Evolutionary conservation across 2,113 vertebrate species (phyloP), one percentile per base, ranked within the genome.

Genomic region (Paracanthobrama guichenoti): DNA sequence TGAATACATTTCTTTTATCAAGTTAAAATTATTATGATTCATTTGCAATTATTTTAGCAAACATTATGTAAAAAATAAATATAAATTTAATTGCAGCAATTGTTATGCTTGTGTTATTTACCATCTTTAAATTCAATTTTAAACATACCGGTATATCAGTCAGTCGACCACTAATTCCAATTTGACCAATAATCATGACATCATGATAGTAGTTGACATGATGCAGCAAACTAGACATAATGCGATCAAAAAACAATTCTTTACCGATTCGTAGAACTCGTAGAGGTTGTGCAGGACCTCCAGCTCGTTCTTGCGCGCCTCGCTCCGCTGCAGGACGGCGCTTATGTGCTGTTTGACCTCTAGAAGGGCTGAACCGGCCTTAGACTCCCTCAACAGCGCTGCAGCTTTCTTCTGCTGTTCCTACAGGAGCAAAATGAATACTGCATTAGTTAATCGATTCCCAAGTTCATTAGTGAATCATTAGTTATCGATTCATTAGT

Each of bases 261-360:
- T 91, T 92, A 96, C 94, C 11, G 89, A 94, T 86, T 95, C 93
- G 31, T 94, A 94, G 90, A 95, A 94, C 87, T 94, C 93, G 35
- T 94, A 93, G 22, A 94, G 90, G 85, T 91, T 93, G 75, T 87
- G 86, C 24, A 95, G 86, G n/a, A 92, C 87, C 57, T 95, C 93
- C 50, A 95, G 90, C 1, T 93, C 91, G 0, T 57, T 76, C 79
- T 90, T 94, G 82, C 92, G 91, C 39, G 74, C 86, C 87, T 94
- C 93, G 4, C 90, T 90, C 82, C 89, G 87, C 87, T 88, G 89
- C 10, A 92, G 86, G 67, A 93, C 57, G 20, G 90, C 88, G 66
- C 86, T 90, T 83, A 94, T 90, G 82, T 93, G 89, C 79, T 93
- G 91, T 80, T 92, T 92, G 48, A 95, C 93, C 85, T 93, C 90